Evolutionary conservation across 2,888 invertebrate species (phyloP).

Genomic region (Ctenicera cuprea): DNA sequence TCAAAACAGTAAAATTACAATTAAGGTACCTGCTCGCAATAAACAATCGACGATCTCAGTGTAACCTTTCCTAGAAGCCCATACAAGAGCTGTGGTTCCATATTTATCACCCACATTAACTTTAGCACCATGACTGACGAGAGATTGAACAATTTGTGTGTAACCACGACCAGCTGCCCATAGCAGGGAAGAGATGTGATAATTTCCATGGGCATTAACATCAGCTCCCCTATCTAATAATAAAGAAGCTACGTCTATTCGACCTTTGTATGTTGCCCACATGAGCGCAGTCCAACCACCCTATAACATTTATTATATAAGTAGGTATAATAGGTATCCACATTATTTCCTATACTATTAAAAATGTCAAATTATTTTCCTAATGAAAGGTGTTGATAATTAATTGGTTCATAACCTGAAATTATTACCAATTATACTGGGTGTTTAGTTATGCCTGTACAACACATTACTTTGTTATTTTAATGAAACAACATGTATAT

Average conservation of each 20-base stretch:
- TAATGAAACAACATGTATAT: too few species aligned
- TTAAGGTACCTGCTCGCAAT: constrained; percentile 83
- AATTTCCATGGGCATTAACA: constrained; percentile 96
- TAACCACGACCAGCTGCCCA: constrained; percentile 98
- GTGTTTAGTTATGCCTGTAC: too few species aligned
- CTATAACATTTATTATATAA: constrained; percentile 72
- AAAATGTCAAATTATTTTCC: too few species aligned
- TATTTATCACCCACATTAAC: constrained; percentile 98
- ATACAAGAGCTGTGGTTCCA: constrained; percentile 96
- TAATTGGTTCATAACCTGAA: too few species aligned
- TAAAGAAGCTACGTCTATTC: constrained; percentile 83
- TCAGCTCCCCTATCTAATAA: constrained; percentile 93
- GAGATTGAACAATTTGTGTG: constrained; percentile 86
- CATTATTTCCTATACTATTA: too few species aligned
- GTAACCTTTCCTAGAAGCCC: constrained; percentile 96
- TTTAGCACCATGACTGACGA: constrained; percentile 92
- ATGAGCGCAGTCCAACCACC: constrained; percentile 98
- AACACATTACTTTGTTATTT: too few species aligned
- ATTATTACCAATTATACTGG: too few species aligned
- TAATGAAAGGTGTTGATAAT: too few species aligned
- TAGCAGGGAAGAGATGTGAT: constrained; percentile 92
- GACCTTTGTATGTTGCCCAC: constrained; percentile 97
- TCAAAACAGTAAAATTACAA: neutral
- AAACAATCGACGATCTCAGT: constrained; percentile 88
- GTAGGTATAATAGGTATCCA: too few species aligned